Evolutionary conservation across 2,797 vertebrate species (phyloP), one percentile per base, ranked within the genome.

Genomic region (Pteronotus mesoamericanus): DNA sequence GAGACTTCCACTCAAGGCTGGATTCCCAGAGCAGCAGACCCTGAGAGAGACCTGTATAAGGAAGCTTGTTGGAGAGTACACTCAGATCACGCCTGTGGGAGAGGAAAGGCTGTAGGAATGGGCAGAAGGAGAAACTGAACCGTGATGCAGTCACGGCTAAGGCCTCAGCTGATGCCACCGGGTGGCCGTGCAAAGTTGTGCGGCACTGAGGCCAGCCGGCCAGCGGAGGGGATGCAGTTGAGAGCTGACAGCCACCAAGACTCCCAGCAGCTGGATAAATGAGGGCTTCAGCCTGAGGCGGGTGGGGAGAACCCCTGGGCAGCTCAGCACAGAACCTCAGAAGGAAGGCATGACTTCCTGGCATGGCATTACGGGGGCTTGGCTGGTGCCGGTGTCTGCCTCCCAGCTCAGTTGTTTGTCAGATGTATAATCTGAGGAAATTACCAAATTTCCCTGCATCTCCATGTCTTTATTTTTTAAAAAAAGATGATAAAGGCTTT

Each of bases 91-190:
- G 16, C 7, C 12, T 21, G 21, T 24, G 46, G 85, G 14, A 46
- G 8, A 51, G 22, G 2, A 6, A 86, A 19, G 8, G n/a, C 34
- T 39, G 2, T 14, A 44, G 21, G 22, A 69, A 8, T 15, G 46
- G 24, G 16, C 12, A 19, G 55, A 46, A 68, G 55, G 71, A 57
- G 77, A 71, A 79, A 18, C 29, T 18, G 29, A 46, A 11, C 55
- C 42, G 19, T 0, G 16, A 19, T 0, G 2, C 6, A 8, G 48
- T 37, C 37, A 6, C 22, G 12, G 3, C 0, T 5, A 34, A 61
- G 16, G 72, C 29, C 29, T n/a, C 12, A 7, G 44, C 4, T 0
- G 1, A 42, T 14, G 46, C 57, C 12, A 0, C 72, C 0, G 14
- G 46, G 18, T 2, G n/a, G 55, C 55, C 68, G 88, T 29, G 75